phyloP scores from a whole-genome alignment of 2,113 vertebrate species.

The Nanorana parkeri region DNA sequence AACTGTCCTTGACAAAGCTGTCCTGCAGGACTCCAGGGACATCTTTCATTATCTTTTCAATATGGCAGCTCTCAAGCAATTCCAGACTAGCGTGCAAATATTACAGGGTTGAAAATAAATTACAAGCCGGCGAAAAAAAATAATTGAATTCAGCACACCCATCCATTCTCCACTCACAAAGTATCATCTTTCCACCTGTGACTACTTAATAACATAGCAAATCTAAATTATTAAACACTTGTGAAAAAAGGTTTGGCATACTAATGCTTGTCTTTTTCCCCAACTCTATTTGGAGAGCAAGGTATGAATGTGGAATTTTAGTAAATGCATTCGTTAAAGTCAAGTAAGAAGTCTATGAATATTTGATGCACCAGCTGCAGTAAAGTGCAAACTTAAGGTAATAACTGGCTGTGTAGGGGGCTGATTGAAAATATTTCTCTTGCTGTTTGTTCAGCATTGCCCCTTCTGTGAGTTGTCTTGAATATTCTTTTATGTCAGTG shows the following conservation, averaged over 20 bases:
- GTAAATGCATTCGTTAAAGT: conserved; percentile 55
- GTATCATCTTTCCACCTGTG: conserved; percentile 49
- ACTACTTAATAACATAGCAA: conserved; percentile 51
- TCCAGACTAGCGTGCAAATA: conserved; percentile 40
- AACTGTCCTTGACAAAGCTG: conserved; percentile 29
- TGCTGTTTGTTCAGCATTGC: conserved; percentile 43
- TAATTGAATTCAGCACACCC: conserved; percentile 42
- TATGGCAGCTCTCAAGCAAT: conserved; percentile 39
- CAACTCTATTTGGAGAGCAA: conserved; percentile 41
- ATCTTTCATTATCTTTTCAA: conserved; percentile 48
- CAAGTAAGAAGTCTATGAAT: conserved; percentile 53
- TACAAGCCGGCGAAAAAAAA: conserved; percentile 25
- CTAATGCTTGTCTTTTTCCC: conserved; percentile 40
- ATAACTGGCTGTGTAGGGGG: conserved; percentile 50
- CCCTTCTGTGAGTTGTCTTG: conserved; percentile 30
- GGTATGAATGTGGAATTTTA: conserved; percentile 44
- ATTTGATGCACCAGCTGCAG: conserved; percentile 53
- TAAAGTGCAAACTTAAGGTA: conserved; percentile 55
- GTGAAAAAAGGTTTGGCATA: conserved; percentile 58
- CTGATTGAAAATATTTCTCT: conserved; percentile 53
- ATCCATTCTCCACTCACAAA: conserved; percentile 35
- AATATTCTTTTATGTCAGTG: neutral
- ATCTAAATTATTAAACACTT: conserved; percentile 55
- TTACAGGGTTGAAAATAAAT: conserved; percentile 40
- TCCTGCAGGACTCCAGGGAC: conserved; percentile 22